Base-by-base conservation (phyloP, 1,140 invertebrate species). In the Papilio helenus region DNA sequence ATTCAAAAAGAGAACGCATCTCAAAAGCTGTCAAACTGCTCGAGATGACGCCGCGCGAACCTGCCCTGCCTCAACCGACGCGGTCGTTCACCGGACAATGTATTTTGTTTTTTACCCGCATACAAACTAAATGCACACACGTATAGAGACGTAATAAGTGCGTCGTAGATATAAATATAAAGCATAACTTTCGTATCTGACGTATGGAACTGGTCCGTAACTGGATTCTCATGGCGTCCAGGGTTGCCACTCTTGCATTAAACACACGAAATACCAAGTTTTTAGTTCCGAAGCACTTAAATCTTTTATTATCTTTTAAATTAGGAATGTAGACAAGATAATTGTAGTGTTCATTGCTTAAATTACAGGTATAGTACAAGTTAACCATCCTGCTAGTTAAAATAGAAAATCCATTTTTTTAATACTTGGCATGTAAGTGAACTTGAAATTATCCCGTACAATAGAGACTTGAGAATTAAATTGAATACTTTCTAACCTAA, bases 51-150 rank as follows among this genome's bases (percentile, higher is more conserved):
- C 82, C 83, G 80, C 82, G 81, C 80, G 87, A 92, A 91, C 92
- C 92, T 92, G 92, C 88, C 90, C 91, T 92, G 83, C 88, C 92
- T 87, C 90, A 92, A 92, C 88, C 87, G 88, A 79, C 80, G 83
- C 84, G 91, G 89, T 88, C 90, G 82, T 89, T 93, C 87, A 93
- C 90, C 89, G 85, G 72, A 61, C 79, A 72, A 89, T 89, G 92
- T 92, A 90, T 90, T 92, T 90, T 79, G 90, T 92, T 92, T 90
- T 93, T 92, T 91, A 86, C 89, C 88, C 89, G 89, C 90, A 90
- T 89, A 91, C 91, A 88, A 90, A 90, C 88, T 91, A 89, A 90
- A 91, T 65, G 61, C 88, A 84, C 87, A 88, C 87, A 89, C 87
- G 83, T 86, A 88, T 89, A 86, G 77, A 87, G 83, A 87, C 86